Conservation (phyloP, 2,113 vertebrate species). For the Fregata magnificens region DNA sequence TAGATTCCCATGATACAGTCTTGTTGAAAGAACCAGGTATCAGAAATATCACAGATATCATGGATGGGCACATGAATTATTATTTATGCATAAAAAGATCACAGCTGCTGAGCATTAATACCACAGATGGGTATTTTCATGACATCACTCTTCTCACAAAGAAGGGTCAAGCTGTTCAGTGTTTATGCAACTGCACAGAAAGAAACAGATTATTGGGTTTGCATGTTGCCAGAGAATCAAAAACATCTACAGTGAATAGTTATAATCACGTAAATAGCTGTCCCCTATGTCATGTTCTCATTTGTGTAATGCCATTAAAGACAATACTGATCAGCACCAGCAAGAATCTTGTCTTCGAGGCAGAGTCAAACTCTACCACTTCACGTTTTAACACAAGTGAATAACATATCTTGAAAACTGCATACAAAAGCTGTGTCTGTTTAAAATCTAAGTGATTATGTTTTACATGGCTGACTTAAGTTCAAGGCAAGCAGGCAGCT, state of each 20-base stretch:
- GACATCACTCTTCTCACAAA: not conserved
- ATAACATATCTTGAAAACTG: not conserved
- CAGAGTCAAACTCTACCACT: not conserved
- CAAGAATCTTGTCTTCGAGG: not conserved
- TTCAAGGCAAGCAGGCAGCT: not conserved
- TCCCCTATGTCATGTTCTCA: not conserved
- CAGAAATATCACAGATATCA: not conserved
- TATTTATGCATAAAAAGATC: not conserved
- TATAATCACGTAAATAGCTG: not conserved
- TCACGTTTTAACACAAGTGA: not conserved
- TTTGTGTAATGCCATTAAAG: not conserved
- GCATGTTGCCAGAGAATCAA: not conserved
- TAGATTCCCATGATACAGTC: not conserved
- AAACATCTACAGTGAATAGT: not conserved
- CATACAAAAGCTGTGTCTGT: not conserved
- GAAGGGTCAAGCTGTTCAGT: not conserved
- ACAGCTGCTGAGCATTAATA: slow-evolving; percentile 1
- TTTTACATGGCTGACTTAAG: not conserved
- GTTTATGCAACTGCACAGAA: not conserved
- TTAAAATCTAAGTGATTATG: not conserved
- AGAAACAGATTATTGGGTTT: not conserved
- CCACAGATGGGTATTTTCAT: not conserved
- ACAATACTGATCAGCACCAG: not conserved
- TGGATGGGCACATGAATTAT: not conserved
- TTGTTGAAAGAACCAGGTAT: not conserved